Evolutionary conservation across 2,888 invertebrate species (phyloP), one percentile per base, ranked within the genome.

Genomic region (Melipona beecheii): DNA sequence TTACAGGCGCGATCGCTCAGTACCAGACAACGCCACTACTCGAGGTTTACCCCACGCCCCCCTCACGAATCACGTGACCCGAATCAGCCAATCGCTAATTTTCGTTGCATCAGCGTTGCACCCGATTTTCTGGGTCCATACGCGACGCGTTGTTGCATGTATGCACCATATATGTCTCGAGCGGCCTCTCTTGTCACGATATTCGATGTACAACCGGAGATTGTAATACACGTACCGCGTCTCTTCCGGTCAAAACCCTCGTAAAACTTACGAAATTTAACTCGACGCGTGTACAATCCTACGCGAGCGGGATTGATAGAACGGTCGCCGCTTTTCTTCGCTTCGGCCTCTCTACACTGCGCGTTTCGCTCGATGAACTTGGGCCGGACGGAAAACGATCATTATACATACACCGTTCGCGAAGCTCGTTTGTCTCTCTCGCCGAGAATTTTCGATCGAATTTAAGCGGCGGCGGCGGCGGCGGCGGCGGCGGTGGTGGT

Each of bases 181-280:
- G 58, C 64, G 70, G 74, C 15, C 71, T 72, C 85, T 87, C 77
- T 43, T 43, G 87, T 91, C 90, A 89, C 90, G 90, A 91, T 91
- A 88, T 81, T 75, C 87, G 86, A 90, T 90, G 81, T 86, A 91
- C 84, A 83, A 74, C 89, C 86, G 80, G 81, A 88, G 91, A 90
- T 86, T 87, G 79, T 84, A 90, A 89, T 86, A 88, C 87, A 87
- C 84, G 87, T 78, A 81, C 77, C 75, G 85, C 85, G 85, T 80
- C 88, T 81, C 84, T 87, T 86, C 85, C 84, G 82, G 79, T 43
- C 79, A 74, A 49, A 19, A 84, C 58, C 71, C 72, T 88, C 82
- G 76, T 84, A 81, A 82, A 89, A 85, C 81, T 87, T 85, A 62
- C 84, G 84, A 88, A 83, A 87, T 84, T 85, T 60, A 9, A 27